phyloP scores from a whole-genome alignment of 1,140 invertebrate species.

The Heliconius himera region DNA sequence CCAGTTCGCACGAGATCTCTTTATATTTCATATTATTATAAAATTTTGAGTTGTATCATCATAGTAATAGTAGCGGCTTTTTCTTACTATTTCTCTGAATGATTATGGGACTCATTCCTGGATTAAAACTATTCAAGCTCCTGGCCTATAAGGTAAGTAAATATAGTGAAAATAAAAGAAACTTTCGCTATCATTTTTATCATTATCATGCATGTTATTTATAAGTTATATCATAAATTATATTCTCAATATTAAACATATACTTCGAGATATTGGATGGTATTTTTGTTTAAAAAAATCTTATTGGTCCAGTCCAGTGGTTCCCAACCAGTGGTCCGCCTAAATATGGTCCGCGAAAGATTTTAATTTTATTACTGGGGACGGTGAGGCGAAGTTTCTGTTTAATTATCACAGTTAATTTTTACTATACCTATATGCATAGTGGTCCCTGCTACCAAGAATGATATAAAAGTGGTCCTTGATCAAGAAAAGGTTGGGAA shows the following conservation, averaged over 20 bases:
- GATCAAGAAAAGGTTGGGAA: too few species aligned
- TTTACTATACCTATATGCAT: too few species aligned
- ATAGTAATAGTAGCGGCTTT: not conserved
- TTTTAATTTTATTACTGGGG: too few species aligned
- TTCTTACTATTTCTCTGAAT: not conserved
- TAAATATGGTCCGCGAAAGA: too few species aligned
- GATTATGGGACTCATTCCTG: not conserved
- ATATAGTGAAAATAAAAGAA: not conserved
- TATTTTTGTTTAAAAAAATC: not conserved
- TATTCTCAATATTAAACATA: not conserved
- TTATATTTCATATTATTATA: slow-evolving; percentile 4
- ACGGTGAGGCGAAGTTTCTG: too few species aligned
- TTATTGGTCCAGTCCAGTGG: not conserved
- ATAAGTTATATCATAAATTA: not conserved
- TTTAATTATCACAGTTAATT: too few species aligned
- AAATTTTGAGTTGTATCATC: slow-evolving; percentile 11
- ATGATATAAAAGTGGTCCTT: too few species aligned
- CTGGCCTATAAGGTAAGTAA: slow-evolving; percentile 1
- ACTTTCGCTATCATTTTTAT: not conserved
- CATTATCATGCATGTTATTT: not conserved
- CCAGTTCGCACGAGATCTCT: slow-evolving; percentile 4
- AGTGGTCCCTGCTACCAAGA: too few species aligned
- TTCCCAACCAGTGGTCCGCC: too few species aligned
- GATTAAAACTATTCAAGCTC: not conserved
- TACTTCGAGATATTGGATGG: not conserved